A percentile compares a stretch with the other conserved stretches of the same genome.
These are phyloP conservation scores for Gallinago paraguaiae DNA, from an alignment of 2,113 vertebrate genomes.

Conservation along the genomic window DNA sequence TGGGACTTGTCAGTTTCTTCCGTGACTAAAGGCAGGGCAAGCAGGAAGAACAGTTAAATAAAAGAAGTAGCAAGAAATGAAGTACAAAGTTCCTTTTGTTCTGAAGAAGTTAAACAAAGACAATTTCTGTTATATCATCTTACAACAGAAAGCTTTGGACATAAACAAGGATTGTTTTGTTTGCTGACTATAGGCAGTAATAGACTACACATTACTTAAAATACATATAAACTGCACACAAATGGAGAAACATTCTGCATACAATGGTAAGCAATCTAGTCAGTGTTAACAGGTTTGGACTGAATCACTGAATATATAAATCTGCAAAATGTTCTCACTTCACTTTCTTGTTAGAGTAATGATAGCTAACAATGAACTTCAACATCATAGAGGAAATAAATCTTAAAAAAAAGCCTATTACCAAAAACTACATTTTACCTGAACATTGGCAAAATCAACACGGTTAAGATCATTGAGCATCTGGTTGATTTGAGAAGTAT, in stretches of 20 bases:
- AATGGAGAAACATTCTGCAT: neutral
- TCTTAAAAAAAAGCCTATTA: neutral
- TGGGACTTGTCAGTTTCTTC: neutral
- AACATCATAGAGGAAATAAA: neutral
- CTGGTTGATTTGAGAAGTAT: conserved; percentile 99
- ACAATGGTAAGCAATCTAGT: neutral
- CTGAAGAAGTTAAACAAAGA: neutral
- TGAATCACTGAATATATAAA: neutral
- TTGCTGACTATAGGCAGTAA: neutral
- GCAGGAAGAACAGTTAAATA: neutral
- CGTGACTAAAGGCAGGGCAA: neutral
- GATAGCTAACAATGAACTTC: neutral
- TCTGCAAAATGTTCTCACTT: neutral
- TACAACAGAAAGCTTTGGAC: neutral
- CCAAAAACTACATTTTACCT: conserved; percentile 78
- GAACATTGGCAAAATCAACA: conserved; percentile 98
- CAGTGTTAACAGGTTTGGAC: neutral
- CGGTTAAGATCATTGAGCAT: conserved; percentile 99
- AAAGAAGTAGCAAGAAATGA: neutral
- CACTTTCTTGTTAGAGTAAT: neutral
- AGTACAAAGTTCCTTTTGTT: neutral
- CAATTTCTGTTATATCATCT: neutral
- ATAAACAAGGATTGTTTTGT: neutral
- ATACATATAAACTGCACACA: neutral
- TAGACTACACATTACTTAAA: neutral